Base-by-base conservation (phyloP, 2,888 invertebrate species). In the Xylophagus ater region DNA sequence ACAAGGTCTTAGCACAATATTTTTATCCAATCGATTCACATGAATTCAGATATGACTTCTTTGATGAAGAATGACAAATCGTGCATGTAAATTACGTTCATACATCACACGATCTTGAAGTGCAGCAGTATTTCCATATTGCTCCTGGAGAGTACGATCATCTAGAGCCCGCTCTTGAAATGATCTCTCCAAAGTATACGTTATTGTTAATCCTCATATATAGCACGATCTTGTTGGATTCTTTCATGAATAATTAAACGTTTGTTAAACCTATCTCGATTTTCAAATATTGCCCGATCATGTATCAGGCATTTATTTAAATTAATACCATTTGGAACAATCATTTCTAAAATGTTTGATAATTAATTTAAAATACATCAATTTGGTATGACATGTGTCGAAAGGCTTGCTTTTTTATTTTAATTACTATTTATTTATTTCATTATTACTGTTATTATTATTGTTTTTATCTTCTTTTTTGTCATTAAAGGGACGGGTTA, bases 271-370 rank as follows among this genome's bases (percentile, higher is more conserved):
- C 40, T 26, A 10, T 25, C 6, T 18, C 42, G 28, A 12, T n/a
- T n/a, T n/a, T 49, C 47, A 18, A 48, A 47, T 24, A 50, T 38
- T 1, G 38, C 40, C 15, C 49, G 39, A 37, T 50, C 51, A 40
- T 52, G 51, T 35, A 51, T 47, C 34, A 50, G 30, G 15, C 51
- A 47, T 36, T 51, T 49, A 38, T 50, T 50, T 34, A 51, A 38
- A 30, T 45, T 48, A 32, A 43, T 31, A 6, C 41, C 41, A 20
- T 44, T 45, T 8, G 46, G 46, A 42, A 47, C 49, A 42, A 44
- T 49, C 20, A 49, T 42, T 40, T 31, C 48, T 49, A 36, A 3
- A 35, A 36, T 32, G 2, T 19, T 32, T 31, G n/a, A n/a, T n/a
- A n/a, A n/a, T n/a, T n/a, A n/a, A n/a, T n/a, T n/a, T n/a, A n/a